A percentile compares a stretch with the other conserved stretches of the same genome.
These are phyloP conservation scores for Homarus gammarus DNA, from an alignment of 2,888 invertebrate genomes.

Conservation along the genomic window DNA sequence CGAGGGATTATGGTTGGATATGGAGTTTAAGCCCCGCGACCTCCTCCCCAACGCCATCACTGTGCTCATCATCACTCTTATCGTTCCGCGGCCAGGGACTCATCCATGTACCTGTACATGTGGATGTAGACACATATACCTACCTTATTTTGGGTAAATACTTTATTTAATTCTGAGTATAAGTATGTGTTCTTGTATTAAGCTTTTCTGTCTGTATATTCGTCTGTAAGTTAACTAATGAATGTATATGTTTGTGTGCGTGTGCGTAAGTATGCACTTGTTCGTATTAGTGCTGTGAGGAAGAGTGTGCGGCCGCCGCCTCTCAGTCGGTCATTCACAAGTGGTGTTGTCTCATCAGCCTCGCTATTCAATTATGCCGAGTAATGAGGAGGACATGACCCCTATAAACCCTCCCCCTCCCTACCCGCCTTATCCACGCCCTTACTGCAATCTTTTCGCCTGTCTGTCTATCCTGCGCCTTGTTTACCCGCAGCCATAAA, in stretches of 20 bases:
- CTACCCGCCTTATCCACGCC: neutral
- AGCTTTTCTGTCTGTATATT: neutral
- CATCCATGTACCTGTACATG: too few species aligned
- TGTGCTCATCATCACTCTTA: too few species aligned
- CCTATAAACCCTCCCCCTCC: neutral
- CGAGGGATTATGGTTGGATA: neutral
- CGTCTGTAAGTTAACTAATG: neutral
- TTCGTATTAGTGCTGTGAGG: neutral
- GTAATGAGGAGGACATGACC: neutral
- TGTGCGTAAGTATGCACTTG: slow-evolving; percentile 20
- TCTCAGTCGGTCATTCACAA: neutral
- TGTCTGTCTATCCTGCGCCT: neutral
- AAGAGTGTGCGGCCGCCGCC: neutral
- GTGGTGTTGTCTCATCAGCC: slow-evolving; percentile 9
- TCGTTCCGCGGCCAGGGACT: too few species aligned
- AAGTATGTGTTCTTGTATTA: too few species aligned
- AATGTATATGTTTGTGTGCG: neutral
- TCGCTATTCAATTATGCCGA: slow-evolving; percentile 20
- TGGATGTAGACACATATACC: too few species aligned
- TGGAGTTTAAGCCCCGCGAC: neutral
- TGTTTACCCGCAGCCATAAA: neutral
- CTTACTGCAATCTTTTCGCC: neutral
- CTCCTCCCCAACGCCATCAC: neutral
- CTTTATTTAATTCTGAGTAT: too few species aligned
- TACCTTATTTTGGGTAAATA: too few species aligned